Conservation (phyloP, 2,888 invertebrate genomes). For the Odontothrips loti region DNA sequence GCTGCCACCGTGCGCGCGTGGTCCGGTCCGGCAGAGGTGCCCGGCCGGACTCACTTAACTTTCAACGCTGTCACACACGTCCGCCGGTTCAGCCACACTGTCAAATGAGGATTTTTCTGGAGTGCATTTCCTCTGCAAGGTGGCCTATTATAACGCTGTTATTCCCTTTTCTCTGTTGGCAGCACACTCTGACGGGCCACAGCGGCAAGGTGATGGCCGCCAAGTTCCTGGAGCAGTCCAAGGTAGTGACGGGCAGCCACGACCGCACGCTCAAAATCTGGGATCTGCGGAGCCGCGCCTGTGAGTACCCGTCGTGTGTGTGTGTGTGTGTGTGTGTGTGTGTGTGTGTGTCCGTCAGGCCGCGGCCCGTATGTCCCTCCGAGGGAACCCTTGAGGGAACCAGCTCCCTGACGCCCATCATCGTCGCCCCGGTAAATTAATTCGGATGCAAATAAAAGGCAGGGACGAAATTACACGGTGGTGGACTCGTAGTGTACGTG, state of each 20-base stretch:
- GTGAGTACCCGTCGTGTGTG: conserved; percentile 54
- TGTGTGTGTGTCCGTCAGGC: no score
- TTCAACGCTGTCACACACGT: no score
- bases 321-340: no score
- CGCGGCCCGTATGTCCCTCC: no score
- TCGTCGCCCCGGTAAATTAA: conserved; percentile 24
- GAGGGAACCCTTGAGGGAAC: not conserved
- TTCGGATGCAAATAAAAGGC: conserved; percentile 25
- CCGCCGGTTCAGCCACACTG: no score
- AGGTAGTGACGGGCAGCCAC: conserved; percentile 96
- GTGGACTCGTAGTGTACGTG: not conserved
- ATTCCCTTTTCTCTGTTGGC: conserved; percentile 47
- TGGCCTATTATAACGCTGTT: not conserved
- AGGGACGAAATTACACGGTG: conserved; percentile 1
- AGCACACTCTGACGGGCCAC: conserved; percentile 93
- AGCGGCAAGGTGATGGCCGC: conserved; percentile 97
- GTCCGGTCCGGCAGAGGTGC: no score
- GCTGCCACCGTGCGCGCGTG: no score
- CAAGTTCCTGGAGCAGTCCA: conserved; percentile 86
- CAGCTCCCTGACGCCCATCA: not conserved
- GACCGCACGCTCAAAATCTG: conserved; percentile 97
- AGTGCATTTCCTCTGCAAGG: no score
- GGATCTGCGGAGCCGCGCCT: conserved; percentile 90
- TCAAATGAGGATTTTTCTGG: no score
- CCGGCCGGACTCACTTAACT: no score